Base-by-base conservation (phyloP, 1,140 invertebrate species). In the Zaprionus nigranus region DNA sequence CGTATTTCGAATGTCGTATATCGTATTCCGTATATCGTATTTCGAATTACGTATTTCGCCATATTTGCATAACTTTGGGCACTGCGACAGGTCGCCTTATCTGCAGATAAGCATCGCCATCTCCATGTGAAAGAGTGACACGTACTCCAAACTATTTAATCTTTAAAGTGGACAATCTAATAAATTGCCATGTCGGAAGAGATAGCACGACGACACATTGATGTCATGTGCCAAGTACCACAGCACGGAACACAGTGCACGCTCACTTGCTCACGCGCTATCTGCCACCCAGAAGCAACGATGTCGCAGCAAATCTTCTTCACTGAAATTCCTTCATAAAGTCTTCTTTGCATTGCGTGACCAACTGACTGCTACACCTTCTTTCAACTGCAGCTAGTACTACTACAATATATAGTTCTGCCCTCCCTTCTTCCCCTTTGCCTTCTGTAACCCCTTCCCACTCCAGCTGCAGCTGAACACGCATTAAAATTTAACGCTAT, bases 401-500 rank as follows among this genome's bases (percentile, higher is more conserved):
- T 49, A n/a, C n/a, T n/a, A n/a, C n/a, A n/a, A n/a, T n/a, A n/a
- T 28, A 46, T 15, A 17, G 53, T 13, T 20, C 13, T 9, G 20
- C 2, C 58, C 51, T 36, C 28, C 22, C n/a, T n/a, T n/a, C n/a
- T n/a, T n/a, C n/a, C 62, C 20, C 51, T 12, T 5, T 26, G 24
- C 30, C 77, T 26, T 3, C 20, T 15, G 12, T 26, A 40, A 24
- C 43, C 58, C 43, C 30, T 70, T 24, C 43, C 22, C 46, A 58
- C 13, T 60, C 54, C 66, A 79, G 51, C 63, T 78, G 67, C 53
- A 30, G 73, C 54, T 36, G 26, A 74, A 75, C 84, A 87, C 84
- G 84, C 84, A 88, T 88, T 61, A 87, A 87, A 87, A 81, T 87
- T 88, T 88, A 87, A 88, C 78, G 84, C 84, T 82, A 75, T 87